Evolutionary conservation across 1,140 invertebrate genomes (phyloP), one percentile per base, ranked within the genome.

Genomic region (Aphaenogaster rudis): DNA sequence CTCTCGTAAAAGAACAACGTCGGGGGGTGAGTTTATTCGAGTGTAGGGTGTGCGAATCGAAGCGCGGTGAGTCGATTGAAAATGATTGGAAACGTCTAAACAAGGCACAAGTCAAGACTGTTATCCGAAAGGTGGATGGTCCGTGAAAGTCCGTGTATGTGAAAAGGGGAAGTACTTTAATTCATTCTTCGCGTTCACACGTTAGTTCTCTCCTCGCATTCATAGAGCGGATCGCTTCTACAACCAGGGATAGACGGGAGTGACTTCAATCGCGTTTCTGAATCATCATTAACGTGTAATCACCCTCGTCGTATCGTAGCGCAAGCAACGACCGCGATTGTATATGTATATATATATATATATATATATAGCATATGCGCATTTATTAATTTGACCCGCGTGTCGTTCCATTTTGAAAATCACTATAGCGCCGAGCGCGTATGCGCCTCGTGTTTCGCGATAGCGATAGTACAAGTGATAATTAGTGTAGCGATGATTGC

Each of bases 21-120:
- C n/a, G 28, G 21, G 15, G 15, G n/a, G 36, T 50, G 67, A 42
- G 52, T 61, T 74, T 13, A 21, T 84, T 28, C 39, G 69, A 74
- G 33, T 33, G 45, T 48, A 57, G 13, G 52, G 8, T 15, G 42
- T 28, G 64, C 39, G 39, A 74, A 57, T 82, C 80, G 52, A 82
- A 72, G 52, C 66, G 80, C 69, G 54, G 80, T 54, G 54, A 76
- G 69, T 61, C 3, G 42, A 76, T 76, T 48, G 57, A 4, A 84
- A 84, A 84, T 71, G 80, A 76, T 84, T 84, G 28, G 54, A 61
- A 76, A 84, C 42, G 57, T 84, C 80, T 84, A 84, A 84, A 84
- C 80, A 84, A 84, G 80, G 80, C 80, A 84, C 80, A 84, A 79
- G 77, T 79, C 59, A 78, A 82, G 80, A 74, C 80, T 76, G 69